These are phyloP conservation scores for Drosophila ogumai DNA, from an alignment of 1,140 invertebrate genomes.

Conservation along the genomic window DNA sequence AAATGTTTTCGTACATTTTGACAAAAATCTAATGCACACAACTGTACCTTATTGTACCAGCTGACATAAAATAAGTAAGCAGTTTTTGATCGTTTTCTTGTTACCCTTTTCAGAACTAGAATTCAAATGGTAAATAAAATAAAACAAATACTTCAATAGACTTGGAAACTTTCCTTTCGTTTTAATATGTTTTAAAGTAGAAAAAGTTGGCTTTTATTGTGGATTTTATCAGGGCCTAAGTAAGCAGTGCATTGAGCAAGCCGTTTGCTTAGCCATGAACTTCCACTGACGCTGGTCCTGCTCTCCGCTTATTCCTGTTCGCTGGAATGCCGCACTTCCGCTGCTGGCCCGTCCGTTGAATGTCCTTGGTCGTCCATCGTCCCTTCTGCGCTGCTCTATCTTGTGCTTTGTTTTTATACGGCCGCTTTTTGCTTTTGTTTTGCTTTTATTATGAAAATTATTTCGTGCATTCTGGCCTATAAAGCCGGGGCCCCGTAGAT, in stretches of 20 bases:
- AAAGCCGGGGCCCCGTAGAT: conserved; percentile 51
- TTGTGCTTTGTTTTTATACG: conserved; percentile 23
- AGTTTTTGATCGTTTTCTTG: neutral
- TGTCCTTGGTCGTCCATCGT: conserved; percentile 26
- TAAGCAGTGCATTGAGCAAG: conserved; percentile 19
- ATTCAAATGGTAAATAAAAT: neutral
- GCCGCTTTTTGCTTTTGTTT: conserved; percentile 36
- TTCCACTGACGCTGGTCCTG: neutral
- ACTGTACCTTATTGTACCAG: no score
- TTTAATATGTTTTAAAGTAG: neutral
- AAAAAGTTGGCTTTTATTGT: neutral
- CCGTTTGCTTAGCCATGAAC: conserved; percentile 21
- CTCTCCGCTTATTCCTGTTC: neutral
- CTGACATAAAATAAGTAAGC: no score
- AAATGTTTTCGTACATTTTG: no score
- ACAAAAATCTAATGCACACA: neutral
- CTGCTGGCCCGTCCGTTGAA: conserved; percentile 7
- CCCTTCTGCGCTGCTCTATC: conserved; percentile 13
- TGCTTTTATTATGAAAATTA: conserved; percentile 74
- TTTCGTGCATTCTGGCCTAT: conserved; percentile 76
- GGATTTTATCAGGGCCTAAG: conserved; percentile 2
- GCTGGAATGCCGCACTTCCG: conserved; percentile 23
- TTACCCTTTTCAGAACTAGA: neutral
- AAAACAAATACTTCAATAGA: neutral
- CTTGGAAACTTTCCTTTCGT: neutral